Evolutionary conservation across 1,140 invertebrate species (phyloP).

Genomic region (Heliconius hermathena): DNA sequence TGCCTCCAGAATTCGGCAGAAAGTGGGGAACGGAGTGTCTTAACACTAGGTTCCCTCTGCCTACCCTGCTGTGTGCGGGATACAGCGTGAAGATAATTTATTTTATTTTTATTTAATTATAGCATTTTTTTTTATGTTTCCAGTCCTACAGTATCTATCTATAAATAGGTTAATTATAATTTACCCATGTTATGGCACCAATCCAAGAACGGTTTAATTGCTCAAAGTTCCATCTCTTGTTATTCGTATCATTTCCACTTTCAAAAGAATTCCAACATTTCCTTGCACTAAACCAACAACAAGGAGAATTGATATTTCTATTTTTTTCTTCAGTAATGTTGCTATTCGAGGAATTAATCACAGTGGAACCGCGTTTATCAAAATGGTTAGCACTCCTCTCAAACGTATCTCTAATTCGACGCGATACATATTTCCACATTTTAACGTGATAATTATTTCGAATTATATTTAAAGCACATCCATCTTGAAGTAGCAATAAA

Average conservation of each 20-base stretch:
- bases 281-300: conserved; percentile 54
- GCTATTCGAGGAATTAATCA: conserved; percentile 55
- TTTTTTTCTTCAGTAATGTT: conserved; percentile 56
- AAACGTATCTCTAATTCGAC: conserved; percentile 71
- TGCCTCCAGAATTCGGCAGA: no score
- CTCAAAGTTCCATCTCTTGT: conserved; percentile 69
- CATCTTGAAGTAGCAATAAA: conserved; percentile 25
- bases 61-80: no score
- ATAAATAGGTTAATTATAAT: conserved; percentile 27
- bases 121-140: neutral
- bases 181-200: conserved; percentile 80
- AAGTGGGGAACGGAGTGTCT: no score
- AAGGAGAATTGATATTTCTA: conserved; percentile 51
- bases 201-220: conserved; percentile 75
- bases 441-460: neutral
- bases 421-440: conserved; percentile 80
- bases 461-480: conserved; percentile 18
- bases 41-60: no score
- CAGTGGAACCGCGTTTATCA: conserved; percentile 70
- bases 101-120: no score
- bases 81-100: no score
- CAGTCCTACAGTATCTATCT: neutral
- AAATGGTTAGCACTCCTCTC: conserved; percentile 74
- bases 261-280: conserved; percentile 60
- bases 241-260: conserved; percentile 61